These are phyloP conservation scores for Microctenopoma stevenorrisi DNA, from an alignment of 2,797 vertebrate species.

Conservation along the genomic window DNA sequence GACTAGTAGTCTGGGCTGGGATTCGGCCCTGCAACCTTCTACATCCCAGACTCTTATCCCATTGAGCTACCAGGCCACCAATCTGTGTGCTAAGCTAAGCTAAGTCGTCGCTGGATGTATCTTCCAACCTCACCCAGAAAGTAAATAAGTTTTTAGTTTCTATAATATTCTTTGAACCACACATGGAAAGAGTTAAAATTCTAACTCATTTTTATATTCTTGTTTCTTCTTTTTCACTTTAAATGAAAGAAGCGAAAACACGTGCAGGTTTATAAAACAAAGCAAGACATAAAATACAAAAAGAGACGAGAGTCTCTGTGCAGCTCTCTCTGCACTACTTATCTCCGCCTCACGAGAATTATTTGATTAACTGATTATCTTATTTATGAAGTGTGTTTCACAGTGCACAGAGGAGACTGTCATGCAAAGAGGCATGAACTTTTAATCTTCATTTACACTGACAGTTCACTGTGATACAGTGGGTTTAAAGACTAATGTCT, in stretches of 20 bases:
- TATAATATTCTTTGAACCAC: slow-evolving; percentile 3
- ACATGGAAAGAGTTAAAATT: slow-evolving; percentile 2
- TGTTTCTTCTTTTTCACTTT: slow-evolving; percentile 11
- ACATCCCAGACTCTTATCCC: too few relatives aligned
- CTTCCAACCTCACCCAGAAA: neutral
- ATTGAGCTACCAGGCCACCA: too few relatives aligned
- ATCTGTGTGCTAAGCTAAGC: neutral
- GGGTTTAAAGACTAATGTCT: slow-evolving; percentile 53
- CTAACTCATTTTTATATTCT: neutral
- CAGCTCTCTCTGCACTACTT: slow-evolving; percentile 34
- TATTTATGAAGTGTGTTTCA: slow-evolving; percentile 44
- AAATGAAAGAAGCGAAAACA: neutral
- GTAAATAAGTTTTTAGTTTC: neutral
- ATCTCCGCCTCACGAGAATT: slow-evolving; percentile 59
- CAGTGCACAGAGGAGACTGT: slow-evolving; percentile 29
- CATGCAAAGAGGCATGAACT: slow-evolving; percentile 33
- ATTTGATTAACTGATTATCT: slow-evolving; percentile 69
- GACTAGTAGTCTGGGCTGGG: too few relatives aligned
- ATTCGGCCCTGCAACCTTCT: too few relatives aligned
- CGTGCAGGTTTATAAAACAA: slow-evolving; percentile 2
- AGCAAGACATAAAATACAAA: slow-evolving; percentile 12
- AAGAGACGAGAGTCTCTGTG: slow-evolving; percentile 18
- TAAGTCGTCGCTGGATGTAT: neutral
- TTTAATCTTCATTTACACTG: slow-evolving; percentile 54
- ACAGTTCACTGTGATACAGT: slow-evolving; percentile 46